A percentile compares a stretch with the other conserved stretches of the same genome.
phyloP scores from a whole-genome alignment of 2,888 invertebrate species.

The Neoascia interrupta region DNA sequence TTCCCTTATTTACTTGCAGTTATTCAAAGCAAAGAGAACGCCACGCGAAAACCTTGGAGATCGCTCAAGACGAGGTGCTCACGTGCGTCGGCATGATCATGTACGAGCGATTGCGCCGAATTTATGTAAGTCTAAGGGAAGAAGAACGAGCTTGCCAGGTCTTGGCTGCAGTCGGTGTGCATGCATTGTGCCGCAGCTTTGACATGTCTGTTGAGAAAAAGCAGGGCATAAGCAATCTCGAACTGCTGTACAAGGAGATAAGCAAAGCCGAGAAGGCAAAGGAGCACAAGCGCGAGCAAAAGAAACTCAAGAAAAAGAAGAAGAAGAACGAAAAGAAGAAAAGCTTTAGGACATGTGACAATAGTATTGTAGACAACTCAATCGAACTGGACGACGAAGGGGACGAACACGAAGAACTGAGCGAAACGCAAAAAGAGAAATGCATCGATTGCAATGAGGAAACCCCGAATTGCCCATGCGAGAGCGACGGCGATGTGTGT shows the following conservation, averaged over 20 bases:
- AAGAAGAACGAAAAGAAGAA: slow-evolving; percentile 82
- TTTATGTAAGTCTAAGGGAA: slow-evolving; percentile 91
- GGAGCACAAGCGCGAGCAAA: slow-evolving; percentile 91
- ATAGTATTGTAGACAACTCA: slow-evolving; percentile 72
- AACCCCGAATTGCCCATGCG: slow-evolving; percentile 80
- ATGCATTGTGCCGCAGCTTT: slow-evolving; percentile 93
- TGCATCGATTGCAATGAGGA: slow-evolving; percentile 75
- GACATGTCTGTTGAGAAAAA: slow-evolving; percentile 94
- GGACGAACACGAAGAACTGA: slow-evolving; percentile 71
- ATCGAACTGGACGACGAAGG: slow-evolving; percentile 73
- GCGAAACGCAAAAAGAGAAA: slow-evolving; percentile 64
- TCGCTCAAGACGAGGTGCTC: slow-evolving; percentile 97
- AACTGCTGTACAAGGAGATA: slow-evolving; percentile 92
- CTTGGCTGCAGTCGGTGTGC: slow-evolving; percentile 92
- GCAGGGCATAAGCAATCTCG: slow-evolving; percentile 92
- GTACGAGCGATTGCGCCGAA: slow-evolving; percentile 92
- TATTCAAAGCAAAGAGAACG: slow-evolving; percentile 88
- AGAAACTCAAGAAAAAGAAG: slow-evolving; percentile 90
- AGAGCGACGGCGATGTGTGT: slow-evolving; percentile 79
- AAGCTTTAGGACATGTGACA: slow-evolving; percentile 74
- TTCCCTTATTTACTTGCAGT: slow-evolving; percentile 71
- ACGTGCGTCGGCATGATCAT: slow-evolving; percentile 96
- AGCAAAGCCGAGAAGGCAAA: slow-evolving; percentile 92
- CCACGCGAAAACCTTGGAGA: slow-evolving; percentile 97
- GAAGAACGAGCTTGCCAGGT: slow-evolving; percentile 97